phyloP scores from a whole-genome alignment of 2,888 invertebrate genomes.

The Chalcis sispes region DNA sequence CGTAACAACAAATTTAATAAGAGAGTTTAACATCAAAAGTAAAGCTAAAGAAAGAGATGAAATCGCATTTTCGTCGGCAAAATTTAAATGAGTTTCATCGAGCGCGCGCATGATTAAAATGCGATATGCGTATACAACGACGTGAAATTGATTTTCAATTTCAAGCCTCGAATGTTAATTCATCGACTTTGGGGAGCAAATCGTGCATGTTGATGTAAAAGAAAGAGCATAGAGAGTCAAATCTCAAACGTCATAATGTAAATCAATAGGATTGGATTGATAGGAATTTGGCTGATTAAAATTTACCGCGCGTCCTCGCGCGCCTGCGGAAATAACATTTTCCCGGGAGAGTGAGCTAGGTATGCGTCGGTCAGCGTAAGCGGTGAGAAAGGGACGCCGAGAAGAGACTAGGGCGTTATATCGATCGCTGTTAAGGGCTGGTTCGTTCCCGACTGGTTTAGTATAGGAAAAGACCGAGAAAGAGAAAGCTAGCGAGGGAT shows the following conservation, averaged over 20 bases:
- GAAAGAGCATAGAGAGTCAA: neutral
- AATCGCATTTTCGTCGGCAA: conserved; percentile 31
- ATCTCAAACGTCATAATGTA: conserved; percentile 17
- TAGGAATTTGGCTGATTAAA: conserved; percentile 11
- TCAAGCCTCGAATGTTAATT: conserved; percentile 46
- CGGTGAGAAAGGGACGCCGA: too few species aligned
- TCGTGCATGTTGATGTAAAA: conserved; percentile 2
- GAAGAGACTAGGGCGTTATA: too few species aligned
- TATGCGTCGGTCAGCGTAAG: too few species aligned
- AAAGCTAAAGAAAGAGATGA: too few species aligned
- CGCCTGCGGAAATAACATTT: neutral
- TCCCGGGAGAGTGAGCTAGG: too few species aligned
- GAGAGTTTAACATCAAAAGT: too few species aligned
- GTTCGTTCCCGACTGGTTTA: too few species aligned
- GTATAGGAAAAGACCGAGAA: too few species aligned
- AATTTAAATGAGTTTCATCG: conserved; percentile 40
- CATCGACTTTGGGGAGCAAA: neutral
- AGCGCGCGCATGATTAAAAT: conserved; percentile 45
- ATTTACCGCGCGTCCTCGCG: neutral
- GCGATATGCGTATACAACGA: conserved; percentile 40
- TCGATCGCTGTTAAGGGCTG: too few species aligned
- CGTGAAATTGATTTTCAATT: conserved; percentile 48
- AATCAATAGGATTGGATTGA: conserved; percentile 29
- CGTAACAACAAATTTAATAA: too few species aligned
- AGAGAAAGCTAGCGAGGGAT: too few species aligned